Evolutionary conservation across 2,888 invertebrate species (phyloP), one percentile per base, ranked within the genome.

Genomic region (Proisotoma minuta): DNA sequence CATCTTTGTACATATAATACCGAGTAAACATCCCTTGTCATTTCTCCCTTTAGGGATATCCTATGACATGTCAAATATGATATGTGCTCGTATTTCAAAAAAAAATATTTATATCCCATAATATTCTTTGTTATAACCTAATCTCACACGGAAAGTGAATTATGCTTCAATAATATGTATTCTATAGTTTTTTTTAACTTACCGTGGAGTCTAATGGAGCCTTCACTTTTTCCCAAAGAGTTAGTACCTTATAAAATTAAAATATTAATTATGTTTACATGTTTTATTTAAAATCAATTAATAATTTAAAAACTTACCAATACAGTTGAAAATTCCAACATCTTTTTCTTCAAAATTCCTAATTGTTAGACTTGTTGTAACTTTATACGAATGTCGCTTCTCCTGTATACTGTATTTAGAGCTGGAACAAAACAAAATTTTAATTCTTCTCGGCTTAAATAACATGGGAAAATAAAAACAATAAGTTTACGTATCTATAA

Each of bases 161-260:
- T 12, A 40, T 20, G 23, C 43, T 20, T n/a, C 43, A 43, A 43
- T 43, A 18, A 18, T 4, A 20, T 43, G 43, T 43, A 43, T n/a
- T 43, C 34, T 15, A 34, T 15, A n/a, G 34, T 34, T 12, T 12
- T 43, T 43, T 43, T 43, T 43, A 43, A 15, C 82, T 82, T 78
- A 87, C 87, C 86, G 75, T 88, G 88, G 54, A 89, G 81, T 74
- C 88, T 81, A 56, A 89, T 81, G 1, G 86, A 87, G 47, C 87
- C 87, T 76, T 89, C 88, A 20, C 87, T 87, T 75, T 84, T 85
- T 62, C 89, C 89, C 54, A 89, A 80, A 1, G 88, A 88, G 78
- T 89, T 89, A 59, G 87, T 87, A n/a, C n/a, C n/a, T n/a, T n/a
- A n/a, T n/a, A n/a, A n/a, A n/a, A n/a, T n/a, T n/a, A n/a, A n/a